Conservation (phyloP, 2,797 vertebrate genomes). For the Lerista edwardsae region DNA sequence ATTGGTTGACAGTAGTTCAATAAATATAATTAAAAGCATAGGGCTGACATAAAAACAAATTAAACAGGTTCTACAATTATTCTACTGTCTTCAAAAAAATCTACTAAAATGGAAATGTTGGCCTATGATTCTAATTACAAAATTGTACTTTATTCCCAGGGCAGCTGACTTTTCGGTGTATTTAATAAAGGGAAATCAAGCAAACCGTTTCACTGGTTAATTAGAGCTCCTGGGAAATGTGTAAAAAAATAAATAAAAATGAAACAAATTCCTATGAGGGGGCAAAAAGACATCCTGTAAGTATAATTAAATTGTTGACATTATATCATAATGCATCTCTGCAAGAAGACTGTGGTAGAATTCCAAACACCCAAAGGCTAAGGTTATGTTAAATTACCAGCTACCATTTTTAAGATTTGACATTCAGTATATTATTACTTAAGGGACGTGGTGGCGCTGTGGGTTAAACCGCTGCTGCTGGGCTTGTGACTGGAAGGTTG, state of each 20-base stretch:
- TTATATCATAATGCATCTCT: constrained; percentile 49
- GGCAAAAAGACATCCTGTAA: constrained; percentile 41
- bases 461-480: too few species aligned
- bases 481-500: too few species aligned
- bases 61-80: neutral
- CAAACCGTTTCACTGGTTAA: constrained; percentile 43
- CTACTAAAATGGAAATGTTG: constrained; percentile 13
- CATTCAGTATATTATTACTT: too few species aligned
- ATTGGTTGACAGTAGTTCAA: neutral
- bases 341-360: constrained; percentile 38
- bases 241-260: constrained; percentile 16
- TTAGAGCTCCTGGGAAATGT: constrained; percentile 43
- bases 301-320: constrained; percentile 45
- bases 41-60: neutral
- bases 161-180: constrained; percentile 20
- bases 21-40: constrained; percentile 17
- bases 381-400: neutral
- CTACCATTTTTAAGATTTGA: constrained; percentile 5
- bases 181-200: constrained; percentile 46
- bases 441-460: too few species aligned
- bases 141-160: constrained; percentile 22
- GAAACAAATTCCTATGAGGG: constrained; percentile 30
- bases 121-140: constrained; percentile 38
- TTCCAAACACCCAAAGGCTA: constrained; percentile 25
- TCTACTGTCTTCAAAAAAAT: neutral